Evolutionary conservation across 2,888 invertebrate genomes (phyloP).

Genomic region (Bimastos eiseni): DNA sequence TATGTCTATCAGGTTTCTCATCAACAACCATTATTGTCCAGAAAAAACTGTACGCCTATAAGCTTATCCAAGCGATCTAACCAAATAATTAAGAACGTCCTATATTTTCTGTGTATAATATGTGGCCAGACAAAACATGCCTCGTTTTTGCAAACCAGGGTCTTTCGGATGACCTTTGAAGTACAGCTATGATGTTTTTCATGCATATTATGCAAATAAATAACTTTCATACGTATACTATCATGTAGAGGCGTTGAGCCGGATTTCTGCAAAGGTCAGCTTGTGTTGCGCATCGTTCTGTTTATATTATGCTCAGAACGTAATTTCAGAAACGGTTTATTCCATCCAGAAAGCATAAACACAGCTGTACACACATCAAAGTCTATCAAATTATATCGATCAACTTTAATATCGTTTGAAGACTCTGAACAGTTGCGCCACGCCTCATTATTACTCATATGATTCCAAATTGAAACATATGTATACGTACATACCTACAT

Average conservation of each 20-base stretch:
- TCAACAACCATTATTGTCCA: neutral
- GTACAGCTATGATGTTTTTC: no score
- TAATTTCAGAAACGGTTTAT: neutral
- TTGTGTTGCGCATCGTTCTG: no score
- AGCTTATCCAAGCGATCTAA: neutral
- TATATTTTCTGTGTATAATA: no score
- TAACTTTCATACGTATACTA: no score
- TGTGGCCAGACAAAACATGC: neutral
- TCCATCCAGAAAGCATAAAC: neutral
- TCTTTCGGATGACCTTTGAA: neutral
- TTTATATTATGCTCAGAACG: neutral
- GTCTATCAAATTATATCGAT: neutral
- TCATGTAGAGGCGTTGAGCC: no score
- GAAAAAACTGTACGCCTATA: neutral
- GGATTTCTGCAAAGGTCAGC: no score
- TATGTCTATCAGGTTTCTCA: neutral
- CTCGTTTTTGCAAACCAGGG: neutral
- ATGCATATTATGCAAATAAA: no score
- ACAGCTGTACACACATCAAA: neutral
- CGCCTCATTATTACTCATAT: neutral
- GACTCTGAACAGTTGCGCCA: neutral
- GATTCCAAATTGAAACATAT: neutral
- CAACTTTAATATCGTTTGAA: neutral
- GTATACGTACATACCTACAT: neutral
- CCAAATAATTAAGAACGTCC: neutral